A percentile compares a stretch with the other conserved stretches of the same genome.
These are phyloP conservation scores for Gastrophryne carolinensis DNA, from an alignment of 2,797 vertebrate species.

Conservation along the genomic window DNA sequence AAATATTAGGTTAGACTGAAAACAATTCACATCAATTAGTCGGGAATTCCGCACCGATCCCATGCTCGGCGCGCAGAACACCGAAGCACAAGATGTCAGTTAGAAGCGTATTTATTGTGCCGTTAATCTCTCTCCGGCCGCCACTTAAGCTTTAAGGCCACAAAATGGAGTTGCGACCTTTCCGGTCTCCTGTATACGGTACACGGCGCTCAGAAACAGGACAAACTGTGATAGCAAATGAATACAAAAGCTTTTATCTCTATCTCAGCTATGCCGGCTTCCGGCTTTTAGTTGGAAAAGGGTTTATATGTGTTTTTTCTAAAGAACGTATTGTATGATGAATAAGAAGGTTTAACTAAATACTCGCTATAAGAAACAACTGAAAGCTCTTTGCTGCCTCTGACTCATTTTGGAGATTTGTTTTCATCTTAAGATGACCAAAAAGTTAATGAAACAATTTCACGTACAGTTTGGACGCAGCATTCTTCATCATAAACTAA, in stretches of 20 bases:
- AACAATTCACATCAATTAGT: neutral
- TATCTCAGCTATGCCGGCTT: neutral
- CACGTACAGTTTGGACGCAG: no score
- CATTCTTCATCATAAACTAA: no score
- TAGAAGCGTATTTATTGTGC: neutral
- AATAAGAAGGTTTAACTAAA: neutral
- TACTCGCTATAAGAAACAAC: no score
- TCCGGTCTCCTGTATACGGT: neutral
- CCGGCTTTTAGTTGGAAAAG: neutral
- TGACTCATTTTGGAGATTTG: no score
- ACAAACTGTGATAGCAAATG: neutral
- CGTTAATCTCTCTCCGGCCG: neutral
- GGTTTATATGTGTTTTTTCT: neutral
- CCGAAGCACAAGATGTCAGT: neutral
- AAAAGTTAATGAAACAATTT: no score
- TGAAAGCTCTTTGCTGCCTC: no score
- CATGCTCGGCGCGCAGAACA: neutral
- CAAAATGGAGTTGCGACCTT: neutral
- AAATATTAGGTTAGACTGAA: neutral
- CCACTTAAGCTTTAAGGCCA: neutral
- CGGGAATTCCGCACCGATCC: neutral
- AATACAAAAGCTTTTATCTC: neutral
- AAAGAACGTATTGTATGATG: neutral
- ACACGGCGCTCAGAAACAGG: neutral
- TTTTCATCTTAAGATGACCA: no score